Evolutionary conservation across 2,888 invertebrate species (phyloP).

Genomic region (Exephanes ischioxanthus): DNA sequence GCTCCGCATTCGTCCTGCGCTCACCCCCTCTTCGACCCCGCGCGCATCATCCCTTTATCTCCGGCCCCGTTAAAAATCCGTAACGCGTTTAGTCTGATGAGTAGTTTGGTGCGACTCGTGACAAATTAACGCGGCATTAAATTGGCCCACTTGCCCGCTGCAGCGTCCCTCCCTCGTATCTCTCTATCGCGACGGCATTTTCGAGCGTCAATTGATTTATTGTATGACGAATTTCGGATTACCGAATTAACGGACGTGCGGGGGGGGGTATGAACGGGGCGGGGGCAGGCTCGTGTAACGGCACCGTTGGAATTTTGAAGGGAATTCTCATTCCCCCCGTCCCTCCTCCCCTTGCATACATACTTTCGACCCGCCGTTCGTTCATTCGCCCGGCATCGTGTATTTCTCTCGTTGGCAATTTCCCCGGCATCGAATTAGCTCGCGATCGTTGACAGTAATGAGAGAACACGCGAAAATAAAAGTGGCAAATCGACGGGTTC

Average conservation of each 20-base stretch:
- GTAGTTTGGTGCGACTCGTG: slow-evolving; percentile 71
- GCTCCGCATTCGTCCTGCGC: background rate
- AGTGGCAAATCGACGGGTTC: slow-evolving; percentile 26
- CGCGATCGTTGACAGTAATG: slow-evolving; percentile 61
- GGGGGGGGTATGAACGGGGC: background rate
- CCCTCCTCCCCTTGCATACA: background rate
- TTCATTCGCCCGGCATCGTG: slow-evolving; percentile 35
- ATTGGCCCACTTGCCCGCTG: slow-evolving; percentile 62
- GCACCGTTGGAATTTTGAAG: slow-evolving; percentile 47
- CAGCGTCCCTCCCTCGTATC: background rate
- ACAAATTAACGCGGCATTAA: slow-evolving; percentile 70
- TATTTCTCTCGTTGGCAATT: slow-evolving; percentile 50
- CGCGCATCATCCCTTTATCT: slow-evolving; percentile 18
- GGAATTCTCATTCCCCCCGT: slow-evolving; percentile 54
- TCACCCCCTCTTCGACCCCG: slow-evolving; percentile 13
- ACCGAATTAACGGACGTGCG: slow-evolving; percentile 70
- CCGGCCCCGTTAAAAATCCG: slow-evolving; percentile 70
- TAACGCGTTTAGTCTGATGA: slow-evolving; percentile 73
- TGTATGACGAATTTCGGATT: slow-evolving; percentile 73
- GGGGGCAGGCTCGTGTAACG: slow-evolving; percentile 29
- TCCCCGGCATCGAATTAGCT: slow-evolving; percentile 51
- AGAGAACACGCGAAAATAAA: slow-evolving; percentile 25
- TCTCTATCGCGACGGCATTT: slow-evolving; percentile 54
- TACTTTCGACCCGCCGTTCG: slow-evolving; percentile 31
- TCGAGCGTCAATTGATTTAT: slow-evolving; percentile 74